A percentile compares a stretch with the other conserved stretches of the same genome.
These are phyloP conservation scores for Percopsis omiscomaycus DNA, from an alignment of 2,797 vertebrate species.

Conservation along the genomic window DNA sequence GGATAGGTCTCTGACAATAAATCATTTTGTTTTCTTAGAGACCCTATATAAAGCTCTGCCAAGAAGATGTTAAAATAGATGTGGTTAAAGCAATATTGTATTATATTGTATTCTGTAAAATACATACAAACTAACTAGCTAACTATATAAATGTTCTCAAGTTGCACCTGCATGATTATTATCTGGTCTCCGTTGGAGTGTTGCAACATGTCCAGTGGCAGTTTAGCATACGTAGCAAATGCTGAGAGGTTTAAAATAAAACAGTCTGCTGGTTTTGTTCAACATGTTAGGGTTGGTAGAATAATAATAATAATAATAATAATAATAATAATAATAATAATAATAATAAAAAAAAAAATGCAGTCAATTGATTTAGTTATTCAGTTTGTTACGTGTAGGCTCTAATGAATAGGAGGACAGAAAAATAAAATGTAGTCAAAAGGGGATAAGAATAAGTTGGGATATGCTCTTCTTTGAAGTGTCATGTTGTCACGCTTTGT, in stretches of 20 bases:
- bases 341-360: too few relatives aligned
- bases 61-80: background rate
- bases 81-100: background rate
- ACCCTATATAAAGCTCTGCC: too few relatives aligned
- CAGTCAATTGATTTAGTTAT: conserved; percentile 9
- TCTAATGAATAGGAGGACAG: conserved; percentile 10
- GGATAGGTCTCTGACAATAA: too few relatives aligned
- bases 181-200: background rate
- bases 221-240: background rate
- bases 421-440: background rate
- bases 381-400: background rate
- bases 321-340: too few relatives aligned
- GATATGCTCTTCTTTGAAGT: background rate
- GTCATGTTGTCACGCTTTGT: conserved; percentile 14
- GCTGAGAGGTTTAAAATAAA: background rate
- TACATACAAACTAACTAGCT: background rate
- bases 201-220: background rate
- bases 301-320: too few relatives aligned
- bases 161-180: background rate
- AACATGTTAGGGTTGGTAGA: too few relatives aligned
- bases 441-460: background rate
- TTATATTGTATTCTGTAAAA: background rate
- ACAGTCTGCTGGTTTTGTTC: too few relatives aligned
- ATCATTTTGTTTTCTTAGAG: too few relatives aligned
- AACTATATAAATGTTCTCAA: background rate